A percentile compares a stretch with the other conserved stretches of the same genome.
Evolutionary conservation across 2,888 invertebrate species (phyloP).

Genomic region (Acanthacorydalis orientalis): DNA sequence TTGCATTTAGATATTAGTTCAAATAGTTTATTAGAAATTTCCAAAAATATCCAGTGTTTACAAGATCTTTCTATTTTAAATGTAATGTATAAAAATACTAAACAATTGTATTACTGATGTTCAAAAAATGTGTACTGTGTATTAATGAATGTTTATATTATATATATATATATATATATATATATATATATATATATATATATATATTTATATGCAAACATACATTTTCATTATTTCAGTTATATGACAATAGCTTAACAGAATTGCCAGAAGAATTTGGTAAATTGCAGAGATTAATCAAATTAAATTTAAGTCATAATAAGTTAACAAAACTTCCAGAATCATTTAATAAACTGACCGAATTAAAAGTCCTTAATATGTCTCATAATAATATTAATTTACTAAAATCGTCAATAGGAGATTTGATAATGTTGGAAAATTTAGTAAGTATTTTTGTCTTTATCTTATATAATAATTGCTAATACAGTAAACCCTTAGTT

Average conservation of each 20-base stretch:
- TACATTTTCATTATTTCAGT: conserved; percentile 28
- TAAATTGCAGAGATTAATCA: conserved; percentile 44
- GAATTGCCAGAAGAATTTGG: conserved; percentile 58
- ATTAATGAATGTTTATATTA: not conserved
- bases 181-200: too few species aligned
- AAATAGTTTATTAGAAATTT: conserved; percentile 46
- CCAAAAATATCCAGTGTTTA: conserved; percentile 45
- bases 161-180: too few species aligned
- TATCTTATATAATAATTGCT: too few species aligned
- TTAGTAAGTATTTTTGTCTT: conserved; percentile 33
- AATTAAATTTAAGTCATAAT: conserved; percentile 51
- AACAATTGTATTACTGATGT: too few species aligned
- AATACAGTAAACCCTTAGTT: too few species aligned
- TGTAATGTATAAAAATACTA: conserved; percentile 33
- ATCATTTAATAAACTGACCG: conserved; percentile 50
- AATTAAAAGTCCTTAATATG: conserved; percentile 51
- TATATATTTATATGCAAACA: conserved; percentile 1
- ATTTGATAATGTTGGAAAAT: conserved; percentile 59
- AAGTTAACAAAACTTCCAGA: conserved; percentile 42
- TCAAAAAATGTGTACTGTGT: not conserved
- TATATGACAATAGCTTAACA: conserved; percentile 68
- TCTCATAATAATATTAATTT: conserved; percentile 55
- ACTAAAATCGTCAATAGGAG: conserved; percentile 55
- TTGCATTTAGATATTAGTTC: conserved; percentile 63
- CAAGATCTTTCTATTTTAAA: conserved; percentile 50